Evolutionary conservation across 2,113 vertebrate species (phyloP).

Genomic region (Trogon melanurus): DNA sequence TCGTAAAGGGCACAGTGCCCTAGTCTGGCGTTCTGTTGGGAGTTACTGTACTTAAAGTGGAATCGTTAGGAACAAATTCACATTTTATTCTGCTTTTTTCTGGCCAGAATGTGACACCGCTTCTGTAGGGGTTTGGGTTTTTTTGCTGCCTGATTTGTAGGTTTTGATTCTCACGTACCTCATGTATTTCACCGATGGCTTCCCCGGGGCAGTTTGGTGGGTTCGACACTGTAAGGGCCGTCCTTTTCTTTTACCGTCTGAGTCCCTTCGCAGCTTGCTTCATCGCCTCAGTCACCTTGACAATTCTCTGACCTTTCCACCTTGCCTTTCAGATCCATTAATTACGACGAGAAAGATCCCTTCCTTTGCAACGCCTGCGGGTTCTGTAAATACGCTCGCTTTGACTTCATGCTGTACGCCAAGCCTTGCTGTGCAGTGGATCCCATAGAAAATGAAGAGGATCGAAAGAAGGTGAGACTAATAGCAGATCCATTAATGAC

Average conservation of each 20-base stretch:
- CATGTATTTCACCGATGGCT: background rate
- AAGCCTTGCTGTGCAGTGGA: conserved; percentile 98
- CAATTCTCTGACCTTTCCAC: background rate
- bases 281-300: background rate
- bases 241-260: background rate
- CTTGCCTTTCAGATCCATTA: conserved; percentile 87
- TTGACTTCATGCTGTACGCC: conserved; percentile 99
- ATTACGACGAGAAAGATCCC: conserved; percentile 98
- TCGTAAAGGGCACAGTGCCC: background rate
- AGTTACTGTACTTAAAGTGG: background rate
- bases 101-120: background rate
- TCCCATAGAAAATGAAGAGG: conserved; percentile 98
- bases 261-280: background rate
- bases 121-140: background rate
- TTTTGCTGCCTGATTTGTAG: background rate
- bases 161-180: background rate
- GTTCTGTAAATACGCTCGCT: conserved; percentile 98
- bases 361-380: conserved; percentile 98
- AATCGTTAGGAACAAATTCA: background rate
- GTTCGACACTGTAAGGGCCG: background rate
- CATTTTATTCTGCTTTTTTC: background rate
- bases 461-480: conserved; percentile 90
- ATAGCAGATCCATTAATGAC: background rate
- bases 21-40: background rate
- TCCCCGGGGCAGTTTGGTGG: background rate